Conservation (phyloP, 1,140 invertebrate genomes). For the Goniozus legneri region DNA sequence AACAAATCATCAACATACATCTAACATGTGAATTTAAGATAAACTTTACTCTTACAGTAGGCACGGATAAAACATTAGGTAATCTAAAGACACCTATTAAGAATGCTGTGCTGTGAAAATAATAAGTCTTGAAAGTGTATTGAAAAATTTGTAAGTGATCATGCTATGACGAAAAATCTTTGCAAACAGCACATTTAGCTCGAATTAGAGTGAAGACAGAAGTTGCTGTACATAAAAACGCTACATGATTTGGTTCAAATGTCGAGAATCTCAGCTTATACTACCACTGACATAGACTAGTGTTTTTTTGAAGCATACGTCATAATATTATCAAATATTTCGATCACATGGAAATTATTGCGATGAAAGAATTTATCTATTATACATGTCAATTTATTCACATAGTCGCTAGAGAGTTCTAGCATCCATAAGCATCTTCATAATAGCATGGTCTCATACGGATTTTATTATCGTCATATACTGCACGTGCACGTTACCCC, state of each 20-base stretch:
- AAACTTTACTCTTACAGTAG: constrained; percentile 43
- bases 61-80: constrained; percentile 50
- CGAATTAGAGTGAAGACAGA: constrained; percentile 19
- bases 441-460: constrained; percentile 48
- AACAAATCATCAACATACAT: background rate
- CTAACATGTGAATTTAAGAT: constrained; percentile 13
- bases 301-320: no score
- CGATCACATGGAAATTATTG: no score
- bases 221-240: constrained; percentile 27
- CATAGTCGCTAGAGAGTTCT: no score
- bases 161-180: constrained; percentile 36
- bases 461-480: constrained; percentile 34
- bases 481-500: constrained; percentile 36
- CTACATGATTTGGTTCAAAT: no score
- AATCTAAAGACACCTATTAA: constrained; percentile 45
- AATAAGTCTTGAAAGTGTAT: constrained; percentile 34
- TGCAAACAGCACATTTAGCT: constrained; percentile 6
- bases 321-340: no score
- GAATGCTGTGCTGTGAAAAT: constrained; percentile 45
- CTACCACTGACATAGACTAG: no score
- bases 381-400: no score
- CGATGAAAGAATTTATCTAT: no score
- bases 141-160: constrained; percentile 49
- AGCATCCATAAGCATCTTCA: constrained; percentile 18
- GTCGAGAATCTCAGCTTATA: no score